Conservation (phyloP, 2,888 invertebrate genomes). For the Strigamia maritima region DNA sequence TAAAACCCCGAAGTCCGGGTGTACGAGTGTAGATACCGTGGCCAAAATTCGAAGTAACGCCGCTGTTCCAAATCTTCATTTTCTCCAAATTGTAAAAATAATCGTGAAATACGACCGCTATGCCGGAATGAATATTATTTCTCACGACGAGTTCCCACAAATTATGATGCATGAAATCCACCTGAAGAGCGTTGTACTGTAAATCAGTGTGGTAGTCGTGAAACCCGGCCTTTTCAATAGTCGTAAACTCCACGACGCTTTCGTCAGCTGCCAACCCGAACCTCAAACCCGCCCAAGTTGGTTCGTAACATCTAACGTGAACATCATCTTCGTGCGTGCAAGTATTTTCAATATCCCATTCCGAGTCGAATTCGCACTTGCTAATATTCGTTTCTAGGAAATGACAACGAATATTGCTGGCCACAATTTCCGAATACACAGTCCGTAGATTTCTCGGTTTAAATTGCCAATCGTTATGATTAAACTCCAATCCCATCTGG, state of each 20-base stretch:
- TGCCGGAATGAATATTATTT: constrained; percentile 86
- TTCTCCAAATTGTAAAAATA: neutral
- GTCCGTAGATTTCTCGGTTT: constrained; percentile 53
- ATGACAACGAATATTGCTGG: constrained; percentile 86
- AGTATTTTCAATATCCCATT: constrained; percentile 78
- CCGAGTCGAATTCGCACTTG: constrained; percentile 66
- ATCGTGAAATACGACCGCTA: constrained; percentile 51
- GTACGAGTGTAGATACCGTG: constrained; percentile 88
- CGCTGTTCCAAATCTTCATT: neutral
- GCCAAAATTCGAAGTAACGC: constrained; percentile 63
- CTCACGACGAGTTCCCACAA: constrained; percentile 60
- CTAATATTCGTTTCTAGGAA: constrained; percentile 87
- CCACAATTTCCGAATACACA: constrained; percentile 50
- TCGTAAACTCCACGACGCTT: constrained; percentile 80
- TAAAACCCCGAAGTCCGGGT: constrained; percentile 63
- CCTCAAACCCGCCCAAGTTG: constrained; percentile 90
- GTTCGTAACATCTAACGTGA: constrained; percentile 81
- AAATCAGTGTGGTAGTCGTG: constrained; percentile 84
- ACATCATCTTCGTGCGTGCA: constrained; percentile 82
- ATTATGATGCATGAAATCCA: constrained; percentile 60
- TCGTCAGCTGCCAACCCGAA: constrained; percentile 84
- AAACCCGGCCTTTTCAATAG: constrained; percentile 87
- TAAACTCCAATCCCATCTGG: constrained; percentile 86
- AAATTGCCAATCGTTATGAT: constrained; percentile 86
- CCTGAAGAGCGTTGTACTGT: constrained; percentile 87